phyloP scores from a whole-genome alignment of 2,888 invertebrate genomes.

The Sylvicola fuscatus region DNA sequence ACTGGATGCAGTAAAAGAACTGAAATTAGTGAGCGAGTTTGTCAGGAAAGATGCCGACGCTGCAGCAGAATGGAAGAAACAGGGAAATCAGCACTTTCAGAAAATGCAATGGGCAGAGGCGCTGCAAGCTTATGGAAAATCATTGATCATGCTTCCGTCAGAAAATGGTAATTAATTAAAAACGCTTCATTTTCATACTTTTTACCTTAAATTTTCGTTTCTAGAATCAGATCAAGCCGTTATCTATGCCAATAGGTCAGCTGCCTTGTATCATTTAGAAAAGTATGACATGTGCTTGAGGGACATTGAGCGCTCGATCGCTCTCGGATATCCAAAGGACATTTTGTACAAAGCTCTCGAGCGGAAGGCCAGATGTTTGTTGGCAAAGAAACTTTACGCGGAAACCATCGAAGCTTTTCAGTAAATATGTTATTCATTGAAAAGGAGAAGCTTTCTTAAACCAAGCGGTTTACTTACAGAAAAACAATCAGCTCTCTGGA shows the following conservation, averaged over 20 bases:
- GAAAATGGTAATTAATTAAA: slow-evolving; percentile 37
- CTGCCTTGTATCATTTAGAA: slow-evolving; percentile 51
- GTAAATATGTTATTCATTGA: slow-evolving; percentile 10
- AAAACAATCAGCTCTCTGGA: slow-evolving; percentile 46
- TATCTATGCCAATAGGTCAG: slow-evolving; percentile 61
- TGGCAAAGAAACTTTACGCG: slow-evolving; percentile 42
- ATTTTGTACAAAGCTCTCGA: slow-evolving; percentile 56
- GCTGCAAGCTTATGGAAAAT: slow-evolving; percentile 44
- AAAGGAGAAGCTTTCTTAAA: no score
- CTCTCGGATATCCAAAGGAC: slow-evolving; percentile 46
- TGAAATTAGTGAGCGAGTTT: slow-evolving; percentile 29
- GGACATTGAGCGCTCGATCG: slow-evolving; percentile 47
- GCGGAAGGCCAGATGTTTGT: slow-evolving; percentile 47
- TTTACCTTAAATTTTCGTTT: slow-evolving; percentile 2
- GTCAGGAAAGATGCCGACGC: slow-evolving; percentile 31
- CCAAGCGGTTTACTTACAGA: slow-evolving; percentile 16
- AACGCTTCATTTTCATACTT: slow-evolving; percentile 1
- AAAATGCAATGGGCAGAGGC: slow-evolving; percentile 47
- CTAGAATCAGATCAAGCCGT: slow-evolving; percentile 42
- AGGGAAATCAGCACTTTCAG: slow-evolving; percentile 52
- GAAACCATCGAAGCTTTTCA: slow-evolving; percentile 42
- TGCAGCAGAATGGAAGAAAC: slow-evolving; percentile 42
- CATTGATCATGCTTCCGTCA: slow-evolving; percentile 43
- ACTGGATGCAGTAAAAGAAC: slow-evolving; percentile 27
- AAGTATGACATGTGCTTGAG: slow-evolving; percentile 42